phyloP scores from a whole-genome alignment of 2,797 vertebrate genomes.

The Merluccius polli region DNA sequence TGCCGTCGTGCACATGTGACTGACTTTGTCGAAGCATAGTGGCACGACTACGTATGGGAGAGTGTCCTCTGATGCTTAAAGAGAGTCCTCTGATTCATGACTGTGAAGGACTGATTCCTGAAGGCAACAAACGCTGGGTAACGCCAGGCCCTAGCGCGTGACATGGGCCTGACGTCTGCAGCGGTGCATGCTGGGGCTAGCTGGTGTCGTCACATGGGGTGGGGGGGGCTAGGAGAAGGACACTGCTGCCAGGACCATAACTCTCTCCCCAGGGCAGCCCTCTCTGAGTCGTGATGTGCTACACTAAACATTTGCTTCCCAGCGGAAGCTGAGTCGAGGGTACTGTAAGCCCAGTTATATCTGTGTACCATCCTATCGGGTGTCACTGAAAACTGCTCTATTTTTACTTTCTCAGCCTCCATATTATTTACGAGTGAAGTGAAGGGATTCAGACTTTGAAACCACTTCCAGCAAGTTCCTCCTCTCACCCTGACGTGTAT shows the following conservation, averaged over 20 bases:
- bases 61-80: background rate
- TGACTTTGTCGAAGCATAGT: background rate
- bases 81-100: background rate
- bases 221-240: background rate
- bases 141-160: background rate
- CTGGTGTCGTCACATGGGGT: background rate
- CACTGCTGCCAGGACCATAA: slow-evolving; percentile 6
- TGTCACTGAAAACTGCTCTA: background rate
- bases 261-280: slow-evolving; percentile 9
- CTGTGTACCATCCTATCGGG: background rate
- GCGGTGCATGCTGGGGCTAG: too few species aligned
- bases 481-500: background rate
- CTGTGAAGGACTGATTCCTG: background rate
- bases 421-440: background rate
- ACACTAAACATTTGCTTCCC: background rate
- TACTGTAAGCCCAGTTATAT: background rate
- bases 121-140: slow-evolving; percentile 10
- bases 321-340: background rate
- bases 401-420: background rate
- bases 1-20: background rate
- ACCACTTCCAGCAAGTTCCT: background rate
- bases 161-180: slow-evolving; percentile 17
- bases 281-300: slow-evolving; percentile 18
- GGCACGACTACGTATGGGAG: too few species aligned
- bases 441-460: background rate